Evolutionary conservation across 1,140 invertebrate species (phyloP), one percentile per base, ranked within the genome.

Genomic region (Drosophila funebris): DNA sequence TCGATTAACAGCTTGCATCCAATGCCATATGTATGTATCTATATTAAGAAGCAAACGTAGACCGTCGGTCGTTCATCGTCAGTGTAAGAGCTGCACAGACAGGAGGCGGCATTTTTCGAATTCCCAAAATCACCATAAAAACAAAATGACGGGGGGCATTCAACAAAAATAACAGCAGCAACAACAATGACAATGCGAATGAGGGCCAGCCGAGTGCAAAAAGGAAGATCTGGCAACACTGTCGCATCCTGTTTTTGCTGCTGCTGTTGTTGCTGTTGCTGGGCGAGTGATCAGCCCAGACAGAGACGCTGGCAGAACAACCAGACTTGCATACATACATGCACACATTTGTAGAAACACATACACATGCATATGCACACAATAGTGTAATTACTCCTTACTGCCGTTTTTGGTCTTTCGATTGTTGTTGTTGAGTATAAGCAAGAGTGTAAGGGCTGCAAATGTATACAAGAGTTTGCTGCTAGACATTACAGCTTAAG

Each of bases 71-170:
- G 61, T 29, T 44, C 3, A 22, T 6, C 63, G 36, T 48, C 9
- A 11, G 31, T 37, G 41, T 6, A 57, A 52, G 24, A 46, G 58
- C 44, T 54, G 48, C 48, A 52, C 41, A 66, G 41, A 46, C 69
- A 70, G 80, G 52, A 39, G 66, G 72, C 72, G 60, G 80, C 76
- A 84, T 84, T 84, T 84, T 84, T 79, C 84, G 76, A 84, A 84
- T 84, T 84, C 80, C 76, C 72, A 73, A 84, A 84, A 84, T 62
- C 67, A 76, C 78, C 72, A 83, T 62, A 75, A 78, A 78, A 81
- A 71, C 37, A 31, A 73, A 64, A 73, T 66, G 46, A 72, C 53
- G 62, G 41, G 62, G 53, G 41, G 31, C 53, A 77, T 50, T 57
- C 39, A 75, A 56, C 53, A 75, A 36, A 56, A 63, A 60, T 20